Evolutionary conservation across 2,797 vertebrate species (phyloP).

Genomic region (Ficedula albicollis): DNA sequence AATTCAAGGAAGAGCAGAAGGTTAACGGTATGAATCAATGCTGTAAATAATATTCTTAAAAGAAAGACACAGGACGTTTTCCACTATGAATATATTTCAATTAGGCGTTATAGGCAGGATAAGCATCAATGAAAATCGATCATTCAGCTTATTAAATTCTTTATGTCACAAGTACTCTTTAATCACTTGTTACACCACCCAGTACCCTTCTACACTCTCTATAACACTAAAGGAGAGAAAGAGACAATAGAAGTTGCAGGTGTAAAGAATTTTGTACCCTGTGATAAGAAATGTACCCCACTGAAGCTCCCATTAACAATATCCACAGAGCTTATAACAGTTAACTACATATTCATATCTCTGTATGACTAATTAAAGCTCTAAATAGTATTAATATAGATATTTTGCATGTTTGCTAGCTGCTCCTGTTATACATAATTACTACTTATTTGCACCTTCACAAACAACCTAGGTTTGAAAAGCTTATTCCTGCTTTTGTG

Average conservation of each 20-base stretch:
- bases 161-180: neutral
- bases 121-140: neutral
- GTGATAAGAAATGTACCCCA: accelerated
- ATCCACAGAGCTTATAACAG: neutral
- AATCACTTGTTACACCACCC: neutral
- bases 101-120: neutral
- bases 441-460: neutral
- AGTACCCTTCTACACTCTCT: neutral
- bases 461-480: neutral
- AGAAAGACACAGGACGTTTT: neutral
- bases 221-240: neutral
- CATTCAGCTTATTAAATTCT: neutral
- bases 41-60: neutral
- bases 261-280: neutral
- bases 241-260: neutral
- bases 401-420: neutral
- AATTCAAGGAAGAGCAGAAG: neutral
- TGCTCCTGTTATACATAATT: neutral
- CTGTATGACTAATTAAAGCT: neutral
- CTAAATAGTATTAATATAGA: neutral
- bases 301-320: neutral
- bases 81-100: neutral
- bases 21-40: neutral
- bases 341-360: neutral
- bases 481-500: neutral